Conservation (phyloP, 2,113 vertebrate genomes). For the Scytalopus superciliaris region DNA sequence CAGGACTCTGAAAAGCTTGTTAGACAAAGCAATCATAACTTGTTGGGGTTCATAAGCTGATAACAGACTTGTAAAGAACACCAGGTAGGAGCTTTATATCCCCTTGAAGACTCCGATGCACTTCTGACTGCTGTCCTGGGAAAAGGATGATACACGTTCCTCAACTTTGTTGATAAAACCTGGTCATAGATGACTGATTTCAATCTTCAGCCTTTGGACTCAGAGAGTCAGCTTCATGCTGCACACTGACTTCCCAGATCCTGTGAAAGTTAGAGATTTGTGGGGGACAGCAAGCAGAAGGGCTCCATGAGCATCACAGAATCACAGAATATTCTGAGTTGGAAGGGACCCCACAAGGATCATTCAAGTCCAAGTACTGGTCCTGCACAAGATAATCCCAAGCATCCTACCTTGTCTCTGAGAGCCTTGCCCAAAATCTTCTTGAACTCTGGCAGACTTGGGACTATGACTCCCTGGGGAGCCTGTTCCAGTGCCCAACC, state of each 20-base stretch:
- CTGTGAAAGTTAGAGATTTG: not conserved
- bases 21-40: not conserved
- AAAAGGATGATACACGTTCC: not conserved
- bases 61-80: not conserved
- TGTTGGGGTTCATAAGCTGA: not conserved
- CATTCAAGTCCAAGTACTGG: not conserved
- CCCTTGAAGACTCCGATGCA: not conserved
- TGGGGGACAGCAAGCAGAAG: not conserved
- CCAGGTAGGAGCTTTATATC: not conserved
- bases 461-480: not conserved
- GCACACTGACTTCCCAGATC: not conserved
- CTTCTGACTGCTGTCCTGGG: not conserved
- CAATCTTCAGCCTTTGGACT: not conserved
- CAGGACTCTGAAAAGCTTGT: not conserved
- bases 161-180: not conserved
- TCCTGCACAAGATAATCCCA: not conserved
- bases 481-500: not conserved
- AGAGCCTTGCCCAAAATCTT: not conserved
- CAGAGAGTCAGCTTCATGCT: accelerated
- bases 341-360: not conserved
- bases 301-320: accelerated
- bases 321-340: not conserved
- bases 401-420: no score
- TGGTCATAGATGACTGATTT: not conserved
- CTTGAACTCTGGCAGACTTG: not conserved